These are phyloP conservation scores for Rotaria socialis DNA, from an alignment of 2,888 invertebrate genomes.

Conservation along the genomic window DNA sequence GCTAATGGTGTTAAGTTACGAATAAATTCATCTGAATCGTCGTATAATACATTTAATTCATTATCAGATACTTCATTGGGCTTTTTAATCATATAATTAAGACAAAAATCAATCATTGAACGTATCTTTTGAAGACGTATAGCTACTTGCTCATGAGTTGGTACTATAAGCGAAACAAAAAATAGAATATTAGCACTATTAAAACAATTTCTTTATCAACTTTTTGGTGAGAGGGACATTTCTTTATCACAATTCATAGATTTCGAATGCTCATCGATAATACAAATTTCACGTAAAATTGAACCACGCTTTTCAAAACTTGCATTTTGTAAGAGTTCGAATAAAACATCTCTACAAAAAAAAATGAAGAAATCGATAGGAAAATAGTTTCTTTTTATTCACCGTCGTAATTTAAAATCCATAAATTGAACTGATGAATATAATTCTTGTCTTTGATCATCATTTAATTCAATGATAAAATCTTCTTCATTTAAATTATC, in stretches of 20 bases:
- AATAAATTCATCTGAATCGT: not conserved
- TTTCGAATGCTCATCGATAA: not conserved
- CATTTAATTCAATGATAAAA: conserved; percentile 15
- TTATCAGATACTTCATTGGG: not conserved
- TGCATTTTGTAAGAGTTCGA: not conserved
- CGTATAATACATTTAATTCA: not conserved
- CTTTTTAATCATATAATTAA: not conserved
- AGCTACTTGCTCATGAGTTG: not conserved
- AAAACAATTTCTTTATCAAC: too few species aligned
- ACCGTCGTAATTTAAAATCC: too few species aligned
- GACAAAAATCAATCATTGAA: not conserved
- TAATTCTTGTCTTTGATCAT: not conserved
- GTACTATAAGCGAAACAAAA: not conserved
- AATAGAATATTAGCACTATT: too few species aligned
- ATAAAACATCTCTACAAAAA: not conserved
- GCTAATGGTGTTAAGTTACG: not conserved
- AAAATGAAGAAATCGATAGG: not conserved
- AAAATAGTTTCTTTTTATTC: too few species aligned
- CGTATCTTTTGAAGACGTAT: not conserved
- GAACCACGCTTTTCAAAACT: not conserved
- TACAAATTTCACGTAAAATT: not conserved
- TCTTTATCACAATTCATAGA: too few species aligned
- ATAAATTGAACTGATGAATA: too few species aligned
- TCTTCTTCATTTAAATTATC: not conserved
- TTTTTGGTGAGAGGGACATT: too few species aligned